Base-by-base conservation (phyloP, 2,888 invertebrate species). In the Cataglyphis livida region DNA sequence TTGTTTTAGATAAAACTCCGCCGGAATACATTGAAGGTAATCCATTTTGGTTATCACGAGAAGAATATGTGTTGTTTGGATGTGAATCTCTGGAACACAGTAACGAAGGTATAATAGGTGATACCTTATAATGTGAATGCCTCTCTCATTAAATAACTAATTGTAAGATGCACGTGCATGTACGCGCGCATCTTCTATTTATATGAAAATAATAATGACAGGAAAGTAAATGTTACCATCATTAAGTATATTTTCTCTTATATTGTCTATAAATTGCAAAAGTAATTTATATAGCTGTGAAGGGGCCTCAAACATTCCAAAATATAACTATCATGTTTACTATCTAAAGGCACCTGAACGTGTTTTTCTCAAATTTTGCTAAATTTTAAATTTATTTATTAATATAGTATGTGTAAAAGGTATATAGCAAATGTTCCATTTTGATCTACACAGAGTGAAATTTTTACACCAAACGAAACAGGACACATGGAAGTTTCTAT, bases 1-100 rank as follows among this genome's bases (percentile, higher is more conserved):
- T 51, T 51, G 15, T 89, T 89, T 41, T 79, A 94, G 94, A 94
- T 83, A 94, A 94, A 92, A 93, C 92, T 81, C 93, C 94, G 44
- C 93, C 94, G 5, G 93, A 94, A 85, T 93, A 93, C 84, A 90
- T 92, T 83, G 93, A 94, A 82, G 94, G 94, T 65, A 93, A 92
- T 88, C 94, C 95, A n/a, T 94, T 95, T 82, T 95, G 95, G 95
- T 87, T 95, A 25, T 95, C 95, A 10, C 91, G 95, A 66, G 95
- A 95, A 84, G 94, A 95, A 83, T 95, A 95, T 75, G 93, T 95
- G 73, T 89, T 95, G 28, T 94, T 95, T 84, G 95, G 95, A 74
- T 94, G 94, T 89, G 93, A 94, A 83, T 94, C 94, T 10, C 90
- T 94, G 74, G 93, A 94, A 85, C 90, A 79, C 9, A 92, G 87